Percentiles rank a stretch among this genome's conserved stretches.
Evolutionary conservation across 2,888 invertebrate genomes (phyloP).

Genomic region (Crossocerus cetratus): DNA sequence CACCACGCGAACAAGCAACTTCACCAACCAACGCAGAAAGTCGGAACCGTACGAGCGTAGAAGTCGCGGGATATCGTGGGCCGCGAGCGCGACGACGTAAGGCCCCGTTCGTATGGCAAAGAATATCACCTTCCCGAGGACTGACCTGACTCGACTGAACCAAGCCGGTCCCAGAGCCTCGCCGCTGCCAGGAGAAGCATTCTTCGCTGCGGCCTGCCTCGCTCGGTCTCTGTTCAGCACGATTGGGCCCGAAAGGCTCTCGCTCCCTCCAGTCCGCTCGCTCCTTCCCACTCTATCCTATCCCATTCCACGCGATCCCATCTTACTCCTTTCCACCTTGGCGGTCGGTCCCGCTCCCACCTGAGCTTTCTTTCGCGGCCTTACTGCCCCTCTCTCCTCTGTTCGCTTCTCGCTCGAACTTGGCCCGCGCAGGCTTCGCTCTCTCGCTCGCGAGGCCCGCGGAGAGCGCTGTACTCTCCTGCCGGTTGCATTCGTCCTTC

Average conservation of each 20-base stretch:
- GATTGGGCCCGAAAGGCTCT: conserved; percentile 64
- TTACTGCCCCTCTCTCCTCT: conserved; percentile 15
- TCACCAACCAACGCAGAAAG: not conserved
- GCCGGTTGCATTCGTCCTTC: conserved; percentile 13
- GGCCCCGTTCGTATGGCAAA: conserved; percentile 56
- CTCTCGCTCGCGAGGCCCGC: conserved; percentile 47
- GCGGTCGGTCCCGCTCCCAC: conserved; percentile 28
- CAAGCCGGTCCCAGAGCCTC: conserved; percentile 62
- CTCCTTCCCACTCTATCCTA: conserved; percentile 43
- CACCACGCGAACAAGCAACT: not conserved
- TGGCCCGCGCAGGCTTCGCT: conserved; percentile 46
- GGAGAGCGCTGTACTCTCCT: conserved; percentile 35
- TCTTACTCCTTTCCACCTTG: not conserved
- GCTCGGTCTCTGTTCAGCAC: conserved; percentile 72
- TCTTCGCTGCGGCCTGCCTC: conserved; percentile 66
- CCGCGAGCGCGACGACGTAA: conserved; percentile 54
- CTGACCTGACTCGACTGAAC: conserved; percentile 75
- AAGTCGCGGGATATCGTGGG: conserved; percentile 53
- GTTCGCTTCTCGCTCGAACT: conserved; percentile 23
- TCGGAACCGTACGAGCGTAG: not conserved
- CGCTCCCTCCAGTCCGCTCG: conserved; percentile 41
- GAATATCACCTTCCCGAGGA: conserved; percentile 70
- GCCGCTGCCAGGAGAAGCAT: conserved; percentile 65
- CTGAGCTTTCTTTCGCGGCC: conserved; percentile 17
- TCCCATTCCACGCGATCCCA: conserved; percentile 6